phyloP scores from a whole-genome alignment of 2,888 invertebrate species.

The Tholera decimalis region DNA sequence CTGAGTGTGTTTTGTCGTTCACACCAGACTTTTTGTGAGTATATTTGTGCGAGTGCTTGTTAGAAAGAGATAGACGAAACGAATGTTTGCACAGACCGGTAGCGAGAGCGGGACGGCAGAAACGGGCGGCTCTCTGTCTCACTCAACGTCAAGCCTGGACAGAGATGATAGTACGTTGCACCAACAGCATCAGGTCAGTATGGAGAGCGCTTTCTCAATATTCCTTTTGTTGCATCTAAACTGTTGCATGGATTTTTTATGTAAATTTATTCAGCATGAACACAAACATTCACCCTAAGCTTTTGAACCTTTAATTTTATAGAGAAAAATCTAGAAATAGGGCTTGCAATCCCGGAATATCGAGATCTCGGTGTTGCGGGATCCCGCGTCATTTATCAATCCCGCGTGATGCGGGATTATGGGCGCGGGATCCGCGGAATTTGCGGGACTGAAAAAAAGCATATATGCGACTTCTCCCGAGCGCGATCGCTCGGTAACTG shows the following conservation, averaged over 20 bases:
- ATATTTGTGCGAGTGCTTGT: conserved; percentile 69
- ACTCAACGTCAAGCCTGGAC: conserved; percentile 97
- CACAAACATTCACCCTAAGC: conserved; percentile 16
- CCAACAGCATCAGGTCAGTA: conserved; percentile 90
- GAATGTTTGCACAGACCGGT: conserved; percentile 85
- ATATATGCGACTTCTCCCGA: too few species aligned
- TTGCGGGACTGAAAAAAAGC: too few species aligned
- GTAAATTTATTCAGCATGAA: not conserved
- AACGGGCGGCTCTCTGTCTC: conserved; percentile 93
- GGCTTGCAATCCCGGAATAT: too few species aligned
- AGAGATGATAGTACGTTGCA: conserved; percentile 93
- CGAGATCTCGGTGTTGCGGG: too few species aligned
- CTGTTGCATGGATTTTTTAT: conserved; percentile 27
- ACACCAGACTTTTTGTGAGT: conserved; percentile 29
- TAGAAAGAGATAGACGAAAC: conserved; percentile 75
- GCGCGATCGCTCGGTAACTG: too few species aligned
- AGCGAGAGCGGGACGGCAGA: conserved; percentile 92
- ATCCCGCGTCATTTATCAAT: too few species aligned
- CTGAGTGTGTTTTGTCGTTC: conserved; percentile 45
- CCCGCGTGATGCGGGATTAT: too few species aligned
- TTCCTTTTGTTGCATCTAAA: conserved; percentile 22
- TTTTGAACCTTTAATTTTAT: not conserved
- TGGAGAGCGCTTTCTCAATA: conserved; percentile 7
- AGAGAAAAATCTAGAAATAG: not conserved
- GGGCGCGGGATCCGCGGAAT: too few species aligned